Evolutionary conservation across 2,888 invertebrate genomes (phyloP).

Genomic region (Tricholauxania praeusta): DNA sequence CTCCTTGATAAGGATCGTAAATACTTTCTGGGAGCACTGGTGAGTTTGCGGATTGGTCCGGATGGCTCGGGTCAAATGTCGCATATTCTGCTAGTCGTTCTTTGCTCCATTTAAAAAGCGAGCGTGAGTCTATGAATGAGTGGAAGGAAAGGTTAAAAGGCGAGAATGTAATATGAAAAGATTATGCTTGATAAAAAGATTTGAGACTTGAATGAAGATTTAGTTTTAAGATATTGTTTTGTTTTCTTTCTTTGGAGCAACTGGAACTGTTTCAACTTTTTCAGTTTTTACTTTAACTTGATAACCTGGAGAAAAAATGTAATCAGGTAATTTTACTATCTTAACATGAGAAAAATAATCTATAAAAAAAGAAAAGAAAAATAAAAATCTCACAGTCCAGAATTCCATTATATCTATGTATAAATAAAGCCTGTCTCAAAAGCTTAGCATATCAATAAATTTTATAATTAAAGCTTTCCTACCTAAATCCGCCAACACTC

Average conservation of each 20-base stretch:
- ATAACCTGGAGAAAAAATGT: too few species aligned
- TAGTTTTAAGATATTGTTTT: slow-evolving; percentile 6
- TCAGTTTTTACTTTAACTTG: too few species aligned
- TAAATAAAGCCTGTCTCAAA: neutral
- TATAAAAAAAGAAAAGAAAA: neutral
- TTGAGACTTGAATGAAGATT: neutral
- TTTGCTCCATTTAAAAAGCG: slow-evolving; percentile 59
- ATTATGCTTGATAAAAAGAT: neutral
- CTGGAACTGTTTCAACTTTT: too few species aligned
- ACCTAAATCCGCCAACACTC: slow-evolving; percentile 73
- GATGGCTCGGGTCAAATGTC: slow-evolving; percentile 58
- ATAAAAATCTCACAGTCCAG: neutral
- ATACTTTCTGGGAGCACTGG: too few species aligned
- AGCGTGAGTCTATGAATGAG: slow-evolving; percentile 60
- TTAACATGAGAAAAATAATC: neutral
- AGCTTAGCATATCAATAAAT: neutral
- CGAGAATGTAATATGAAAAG: neutral
- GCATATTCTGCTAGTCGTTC: slow-evolving; percentile 58
- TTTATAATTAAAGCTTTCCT: slow-evolving; percentile 20
- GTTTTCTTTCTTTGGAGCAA: neutral
- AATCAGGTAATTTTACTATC: neutral
- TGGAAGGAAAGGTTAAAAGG: slow-evolving; percentile 4
- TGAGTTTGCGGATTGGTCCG: slow-evolving; percentile 52
- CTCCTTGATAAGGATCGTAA: slow-evolving; percentile 60
- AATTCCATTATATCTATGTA: neutral